Evolutionary conservation across 2,797 vertebrate genomes (phyloP).

Genomic region (Psittacula derbiana): DNA sequence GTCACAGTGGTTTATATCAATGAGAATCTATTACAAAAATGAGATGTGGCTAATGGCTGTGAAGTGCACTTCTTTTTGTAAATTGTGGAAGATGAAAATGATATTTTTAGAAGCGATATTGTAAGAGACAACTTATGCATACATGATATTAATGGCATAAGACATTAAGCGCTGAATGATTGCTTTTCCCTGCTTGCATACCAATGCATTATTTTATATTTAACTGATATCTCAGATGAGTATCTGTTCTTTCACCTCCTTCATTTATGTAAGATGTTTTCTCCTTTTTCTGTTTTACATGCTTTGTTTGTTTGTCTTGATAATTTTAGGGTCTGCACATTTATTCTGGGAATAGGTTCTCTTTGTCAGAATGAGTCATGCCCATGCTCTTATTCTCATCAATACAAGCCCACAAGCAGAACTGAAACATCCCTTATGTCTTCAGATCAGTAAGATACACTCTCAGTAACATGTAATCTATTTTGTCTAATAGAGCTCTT

Average conservation of each 20-base stretch:
- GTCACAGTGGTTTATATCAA: not conserved
- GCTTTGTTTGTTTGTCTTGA: constrained; percentile 8
- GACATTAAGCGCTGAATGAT: not conserved
- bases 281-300: not conserved
- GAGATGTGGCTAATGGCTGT: not conserved
- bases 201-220: not conserved
- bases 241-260: not conserved
- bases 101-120: constrained; percentile 46
- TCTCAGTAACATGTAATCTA: not conserved
- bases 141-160: constrained; percentile 32
- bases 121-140: not conserved
- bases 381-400: not conserved
- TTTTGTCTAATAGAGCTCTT: not conserved
- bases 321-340: constrained; percentile 25
- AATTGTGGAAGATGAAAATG: not conserved
- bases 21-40: constrained; percentile 10
- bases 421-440: not conserved
- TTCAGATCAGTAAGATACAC: not conserved
- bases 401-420: not conserved
- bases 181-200: not conserved
- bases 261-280: not conserved
- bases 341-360: constrained; percentile 16
- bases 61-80: not conserved
- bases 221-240: not conserved
- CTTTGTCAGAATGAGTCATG: constrained; percentile 40